These are phyloP conservation scores for Pandemis cinnamomeana DNA, from an alignment of 2,888 invertebrate genomes.

Conservation along the genomic window DNA sequence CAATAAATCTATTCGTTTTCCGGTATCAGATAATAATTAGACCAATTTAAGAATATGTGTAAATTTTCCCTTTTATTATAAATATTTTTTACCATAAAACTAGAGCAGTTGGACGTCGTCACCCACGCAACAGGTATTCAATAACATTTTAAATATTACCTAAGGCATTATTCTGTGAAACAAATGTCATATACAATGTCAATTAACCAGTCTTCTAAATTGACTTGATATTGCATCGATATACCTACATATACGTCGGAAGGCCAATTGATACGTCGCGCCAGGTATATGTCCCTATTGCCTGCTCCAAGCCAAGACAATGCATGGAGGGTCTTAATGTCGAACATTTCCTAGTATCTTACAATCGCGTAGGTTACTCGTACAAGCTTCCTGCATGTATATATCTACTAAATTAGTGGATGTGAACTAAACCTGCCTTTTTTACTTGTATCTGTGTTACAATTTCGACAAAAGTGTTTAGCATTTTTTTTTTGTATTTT, in stretches of 20 bases:
- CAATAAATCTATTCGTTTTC: conserved; percentile 53
- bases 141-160: too few species aligned
- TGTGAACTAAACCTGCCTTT: background rate
- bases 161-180: too few species aligned
- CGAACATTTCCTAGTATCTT: conserved; percentile 4
- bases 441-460: background rate
- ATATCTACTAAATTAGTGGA: background rate
- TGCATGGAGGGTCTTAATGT: background rate
- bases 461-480: background rate
- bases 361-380: conserved; percentile 2
- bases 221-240: background rate
- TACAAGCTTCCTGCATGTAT: background rate
- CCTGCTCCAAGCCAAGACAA: conserved; percentile 5
- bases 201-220: background rate
- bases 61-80: background rate
- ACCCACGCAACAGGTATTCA: background rate
- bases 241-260: background rate
- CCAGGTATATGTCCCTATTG: conserved; percentile 1
- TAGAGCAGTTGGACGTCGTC: background rate
- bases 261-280: conserved; percentile 5
- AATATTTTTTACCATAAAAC: too few species aligned
- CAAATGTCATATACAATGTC: background rate
- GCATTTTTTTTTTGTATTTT: too few species aligned
- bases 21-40: conserved; percentile 45
- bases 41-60: conserved; percentile 10